Evolutionary conservation across 2,888 invertebrate species (phyloP).

Genomic region (Tridacna crocea): DNA sequence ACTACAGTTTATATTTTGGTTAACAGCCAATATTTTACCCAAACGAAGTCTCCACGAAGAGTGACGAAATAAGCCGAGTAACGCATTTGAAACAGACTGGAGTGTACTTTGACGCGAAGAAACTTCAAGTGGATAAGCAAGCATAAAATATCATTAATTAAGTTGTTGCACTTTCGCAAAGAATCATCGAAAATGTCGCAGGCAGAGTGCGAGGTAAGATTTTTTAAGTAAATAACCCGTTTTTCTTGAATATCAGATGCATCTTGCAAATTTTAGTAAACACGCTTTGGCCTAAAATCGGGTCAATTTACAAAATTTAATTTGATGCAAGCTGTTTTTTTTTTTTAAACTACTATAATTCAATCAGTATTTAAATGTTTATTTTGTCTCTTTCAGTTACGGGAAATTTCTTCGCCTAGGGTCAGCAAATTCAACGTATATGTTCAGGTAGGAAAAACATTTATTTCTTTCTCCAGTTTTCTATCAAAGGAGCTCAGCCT

Average conservation of each 20-base stretch:
- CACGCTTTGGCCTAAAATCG: too few species aligned
- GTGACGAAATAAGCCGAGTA: conserved; percentile 5
- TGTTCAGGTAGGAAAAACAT: conserved; percentile 88
- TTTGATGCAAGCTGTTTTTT: too few species aligned
- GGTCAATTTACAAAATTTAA: too few species aligned
- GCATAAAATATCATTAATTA: too few species aligned
- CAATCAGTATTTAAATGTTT: neutral
- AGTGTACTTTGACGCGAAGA: conserved; percentile 22
- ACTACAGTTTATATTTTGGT: neutral
- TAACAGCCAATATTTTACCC: neutral
- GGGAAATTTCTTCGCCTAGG: conserved; percentile 77
- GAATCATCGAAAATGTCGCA: neutral
- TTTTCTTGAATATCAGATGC: too few species aligned
- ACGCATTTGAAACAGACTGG: neutral
- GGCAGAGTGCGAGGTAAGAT: neutral
- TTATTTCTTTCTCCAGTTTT: too few species aligned
- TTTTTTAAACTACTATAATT: neutral
- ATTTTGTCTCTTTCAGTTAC: conserved; percentile 66
- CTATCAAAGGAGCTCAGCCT: too few species aligned
- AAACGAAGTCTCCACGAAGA: neutral
- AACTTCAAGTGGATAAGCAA: too few species aligned
- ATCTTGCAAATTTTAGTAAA: too few species aligned
- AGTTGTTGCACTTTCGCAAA: too few species aligned
- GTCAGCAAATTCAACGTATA: conserved; percentile 90
- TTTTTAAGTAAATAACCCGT: too few species aligned